A percentile compares a stretch with the other conserved stretches of the same genome.
These are phyloP conservation scores for Pheosia gnoma DNA, from an alignment of 2,888 invertebrate genomes.

Conservation along the genomic window DNA sequence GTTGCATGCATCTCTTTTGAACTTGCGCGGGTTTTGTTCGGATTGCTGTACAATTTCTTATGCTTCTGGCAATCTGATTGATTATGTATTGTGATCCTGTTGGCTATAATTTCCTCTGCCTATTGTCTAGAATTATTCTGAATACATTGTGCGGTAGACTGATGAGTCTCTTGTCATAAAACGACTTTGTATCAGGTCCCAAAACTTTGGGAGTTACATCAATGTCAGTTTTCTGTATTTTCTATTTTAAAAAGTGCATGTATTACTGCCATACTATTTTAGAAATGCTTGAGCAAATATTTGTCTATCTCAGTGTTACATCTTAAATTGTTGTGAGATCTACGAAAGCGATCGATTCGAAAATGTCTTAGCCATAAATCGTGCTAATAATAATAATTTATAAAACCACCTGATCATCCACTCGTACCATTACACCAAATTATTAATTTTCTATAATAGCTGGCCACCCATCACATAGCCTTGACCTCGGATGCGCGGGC, in stretches of 20 bases:
- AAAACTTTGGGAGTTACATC: too few species aligned
- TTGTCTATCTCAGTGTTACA: too few species aligned
- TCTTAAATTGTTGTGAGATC: too few species aligned
- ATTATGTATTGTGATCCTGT: constrained; percentile 28
- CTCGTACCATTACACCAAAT: not conserved
- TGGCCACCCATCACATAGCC: constrained; percentile 38
- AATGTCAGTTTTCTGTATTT: too few species aligned
- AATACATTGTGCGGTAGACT: too few species aligned
- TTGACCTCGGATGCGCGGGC: constrained; percentile 50
- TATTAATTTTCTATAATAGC: constrained; percentile 21
- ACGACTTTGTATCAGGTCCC: too few species aligned
- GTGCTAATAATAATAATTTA: not conserved
- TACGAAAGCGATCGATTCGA: not conserved
- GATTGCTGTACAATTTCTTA: constrained; percentile 15
- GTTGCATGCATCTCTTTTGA: constrained; percentile 39
- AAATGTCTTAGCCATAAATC: not conserved
- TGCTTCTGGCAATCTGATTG: constrained; percentile 15
- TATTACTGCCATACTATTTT: too few species aligned
- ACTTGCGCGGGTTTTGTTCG: constrained; percentile 34
- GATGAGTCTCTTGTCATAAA: too few species aligned
- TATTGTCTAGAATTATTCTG: too few species aligned
- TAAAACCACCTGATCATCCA: not conserved
- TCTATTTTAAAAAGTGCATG: too few species aligned
- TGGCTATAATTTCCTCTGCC: not conserved
- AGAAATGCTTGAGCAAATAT: too few species aligned